Evolutionary conservation across 2,888 invertebrate species (phyloP).

Genomic region (Mythimna ferrago): DNA sequence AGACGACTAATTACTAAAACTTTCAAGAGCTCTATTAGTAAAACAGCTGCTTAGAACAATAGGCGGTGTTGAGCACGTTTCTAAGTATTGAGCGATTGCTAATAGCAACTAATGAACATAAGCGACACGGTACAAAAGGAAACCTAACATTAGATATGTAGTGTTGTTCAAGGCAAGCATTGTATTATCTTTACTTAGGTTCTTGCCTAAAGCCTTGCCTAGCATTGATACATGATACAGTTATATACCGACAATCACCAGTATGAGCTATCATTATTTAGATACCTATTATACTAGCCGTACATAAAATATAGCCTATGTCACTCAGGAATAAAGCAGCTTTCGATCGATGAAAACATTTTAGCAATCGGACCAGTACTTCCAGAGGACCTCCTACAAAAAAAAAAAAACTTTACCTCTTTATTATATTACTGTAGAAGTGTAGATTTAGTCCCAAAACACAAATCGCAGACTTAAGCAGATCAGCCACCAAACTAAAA

Average conservation of each 20-base stretch:
- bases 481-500: no score
- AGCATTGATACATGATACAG: not conserved
- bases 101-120: constrained; percentile 11
- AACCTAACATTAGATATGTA: not conserved
- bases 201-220: constrained; percentile 1
- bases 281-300: no score
- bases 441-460: no score
- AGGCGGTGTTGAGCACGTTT: not conserved
- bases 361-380: no score
- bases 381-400: no score
- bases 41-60: not conserved
- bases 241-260: not conserved
- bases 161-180: constrained; percentile 10
- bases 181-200: constrained; percentile 1
- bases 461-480: no score
- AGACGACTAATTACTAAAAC: constrained; percentile 6
- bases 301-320: no score
- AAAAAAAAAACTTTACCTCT: no score
- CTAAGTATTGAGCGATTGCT: constrained; percentile 4
- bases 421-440: no score
- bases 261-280: not conserved
- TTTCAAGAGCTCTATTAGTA: not conserved
- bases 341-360: no score
- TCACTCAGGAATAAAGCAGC: no score
- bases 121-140: not conserved